Evolutionary conservation across 2,113 vertebrate genomes (phyloP), one percentile per base, ranked within the genome.

Genomic region (Petaurus breviceps): DNA sequence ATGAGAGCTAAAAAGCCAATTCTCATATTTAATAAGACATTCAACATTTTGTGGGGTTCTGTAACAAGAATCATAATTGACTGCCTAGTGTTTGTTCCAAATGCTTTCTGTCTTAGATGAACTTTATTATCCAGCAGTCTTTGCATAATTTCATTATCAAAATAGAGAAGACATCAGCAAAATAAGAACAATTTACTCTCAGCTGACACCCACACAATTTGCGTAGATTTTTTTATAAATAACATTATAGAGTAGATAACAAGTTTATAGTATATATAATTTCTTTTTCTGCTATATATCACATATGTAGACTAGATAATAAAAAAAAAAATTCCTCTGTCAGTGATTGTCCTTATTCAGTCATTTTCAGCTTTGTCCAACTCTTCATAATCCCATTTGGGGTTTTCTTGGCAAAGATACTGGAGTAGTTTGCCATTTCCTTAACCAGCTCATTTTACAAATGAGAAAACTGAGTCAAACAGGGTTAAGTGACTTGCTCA

Each of bases 1-100:
- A 94, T 92, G 90, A 95, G 57, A 95, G 95, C 51, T 77, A 94
- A 93, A 94, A 97, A 95, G 51, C 8, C 25, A 61, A 37, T 77
- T 19, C 12, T 77, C 4, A n/a, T 31, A 61, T 19, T 77, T 77
- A n/a, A 77, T 77, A 77, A 77, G 37, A n/a, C 37, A 77, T n/a
- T 68, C 61, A 77, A n/a, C 61, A 77, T n/a, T 77, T 77, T 77
- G 37, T 77, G 61, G 37, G 19, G 31, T 77, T n/a, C 61, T 77
- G 37, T 77, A 77, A 47, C 46, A 37, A 49, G 94, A 92, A 95
- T 49, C 57, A 31, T 47, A 49, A 51, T 77, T 93, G 94, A 50
- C 37, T 68, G 55, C 91, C 95, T 94, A 95, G 77, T 57, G 54
- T 52, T 94, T 94, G 84, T 91, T 91, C 53, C 93, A 91, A 94